Evolutionary conservation across 2,113 vertebrate genomes (phyloP).

Genomic region (Lycocorax pyrrhopterus): DNA sequence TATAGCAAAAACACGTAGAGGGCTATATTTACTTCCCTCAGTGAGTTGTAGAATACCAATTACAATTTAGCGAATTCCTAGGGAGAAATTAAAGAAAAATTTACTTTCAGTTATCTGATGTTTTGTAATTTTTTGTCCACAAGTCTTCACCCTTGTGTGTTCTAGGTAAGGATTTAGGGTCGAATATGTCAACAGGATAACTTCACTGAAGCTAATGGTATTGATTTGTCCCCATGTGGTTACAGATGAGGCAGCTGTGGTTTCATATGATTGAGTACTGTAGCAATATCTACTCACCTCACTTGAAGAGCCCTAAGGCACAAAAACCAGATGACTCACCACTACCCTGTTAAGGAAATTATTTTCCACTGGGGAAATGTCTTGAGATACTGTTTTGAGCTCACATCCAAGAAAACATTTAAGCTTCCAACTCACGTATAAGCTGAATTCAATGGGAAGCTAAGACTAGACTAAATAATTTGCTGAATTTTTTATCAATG

Average conservation of each 20-base stretch:
- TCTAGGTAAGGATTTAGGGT: not conserved
- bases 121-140: not conserved
- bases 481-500: not conserved
- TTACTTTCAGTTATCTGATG: not conserved
- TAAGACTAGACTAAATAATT: not conserved
- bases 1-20: not conserved
- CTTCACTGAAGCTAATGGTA: conserved; percentile 28
- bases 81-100: not conserved
- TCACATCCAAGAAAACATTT: conserved; percentile 16
- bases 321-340: conserved; percentile 30
- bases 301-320: not conserved
- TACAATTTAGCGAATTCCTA: not conserved
- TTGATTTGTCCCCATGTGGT: conserved; percentile 21
- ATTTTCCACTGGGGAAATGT: not conserved
- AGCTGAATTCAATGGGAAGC: not conserved
- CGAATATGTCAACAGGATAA: conserved; percentile 19
- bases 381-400: not conserved
- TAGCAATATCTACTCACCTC: conserved; percentile 17
- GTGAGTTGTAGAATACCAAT: not conserved
- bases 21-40: not conserved
- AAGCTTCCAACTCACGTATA: not conserved
- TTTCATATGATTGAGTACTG: conserved; percentile 23
- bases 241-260: conserved; percentile 25
- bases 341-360: conserved; percentile 18
- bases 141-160: not conserved